Conservation (phyloP, 2,113 vertebrate species). For the Brachirus orientalis region DNA sequence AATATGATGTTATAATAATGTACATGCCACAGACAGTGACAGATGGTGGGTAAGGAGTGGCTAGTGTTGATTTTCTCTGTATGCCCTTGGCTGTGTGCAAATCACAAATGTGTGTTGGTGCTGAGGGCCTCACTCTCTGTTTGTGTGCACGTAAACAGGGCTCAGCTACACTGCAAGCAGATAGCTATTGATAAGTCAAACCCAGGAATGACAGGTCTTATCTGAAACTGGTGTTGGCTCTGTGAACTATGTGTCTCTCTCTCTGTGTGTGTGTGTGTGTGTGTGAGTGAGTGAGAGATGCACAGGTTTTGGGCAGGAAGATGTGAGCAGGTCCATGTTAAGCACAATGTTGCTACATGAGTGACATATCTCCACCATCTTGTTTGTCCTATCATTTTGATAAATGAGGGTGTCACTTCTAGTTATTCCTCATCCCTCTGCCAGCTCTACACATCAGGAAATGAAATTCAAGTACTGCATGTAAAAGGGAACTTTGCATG, state of each 20-base stretch:
- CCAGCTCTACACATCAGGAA: slow-evolving; percentile 59
- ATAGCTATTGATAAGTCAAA: slow-evolving; percentile 50
- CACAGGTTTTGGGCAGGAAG: not conserved
- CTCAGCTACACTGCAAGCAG: slow-evolving; percentile 47
- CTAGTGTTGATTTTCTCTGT: slow-evolving; percentile 34
- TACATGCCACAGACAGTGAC: not conserved
- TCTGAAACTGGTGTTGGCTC: slow-evolving; percentile 26
- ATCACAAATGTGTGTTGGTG: slow-evolving; percentile 26
- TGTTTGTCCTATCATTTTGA: slow-evolving; percentile 48
- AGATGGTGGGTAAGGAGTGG: slow-evolving; percentile 28
- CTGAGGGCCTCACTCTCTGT: slow-evolving; percentile 49
- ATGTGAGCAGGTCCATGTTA: not conserved
- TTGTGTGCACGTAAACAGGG: slow-evolving; percentile 60
- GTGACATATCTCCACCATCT: slow-evolving; percentile 24
- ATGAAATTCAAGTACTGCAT: slow-evolving; percentile 73
- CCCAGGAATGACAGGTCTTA: slow-evolving; percentile 59
- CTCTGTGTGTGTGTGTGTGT: not conserved
- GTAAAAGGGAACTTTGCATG: slow-evolving; percentile 69
- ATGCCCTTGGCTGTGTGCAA: slow-evolving; percentile 44
- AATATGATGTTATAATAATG: too few relatives aligned
- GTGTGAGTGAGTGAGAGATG: not conserved
- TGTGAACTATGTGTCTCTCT: slow-evolving; percentile 9
- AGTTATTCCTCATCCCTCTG: slow-evolving; percentile 62
- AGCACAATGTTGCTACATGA: not conserved
- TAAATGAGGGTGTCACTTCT: slow-evolving; percentile 50